Conservation (phyloP, 2,797 vertebrate species). For the Cryptoprocta ferox region DNA sequence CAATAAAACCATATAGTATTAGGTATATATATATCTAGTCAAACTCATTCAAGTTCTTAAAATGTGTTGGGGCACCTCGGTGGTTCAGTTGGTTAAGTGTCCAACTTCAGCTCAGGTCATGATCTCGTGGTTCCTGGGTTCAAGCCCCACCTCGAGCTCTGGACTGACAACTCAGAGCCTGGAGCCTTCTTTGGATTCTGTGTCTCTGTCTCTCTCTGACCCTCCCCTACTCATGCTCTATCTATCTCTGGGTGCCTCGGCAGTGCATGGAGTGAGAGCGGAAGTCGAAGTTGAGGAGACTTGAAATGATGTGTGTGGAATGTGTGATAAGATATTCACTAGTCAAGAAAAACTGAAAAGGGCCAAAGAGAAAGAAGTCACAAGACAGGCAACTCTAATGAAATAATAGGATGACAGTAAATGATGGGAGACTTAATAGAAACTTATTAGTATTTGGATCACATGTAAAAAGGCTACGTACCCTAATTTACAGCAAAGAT, state of each 20-base stretch:
- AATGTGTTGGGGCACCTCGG: not conserved
- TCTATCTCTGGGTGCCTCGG: not conserved
- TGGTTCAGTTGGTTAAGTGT: no score
- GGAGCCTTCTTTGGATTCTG: no score
- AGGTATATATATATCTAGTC: not conserved
- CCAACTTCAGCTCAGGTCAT: no score
- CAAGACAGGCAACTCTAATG: not conserved
- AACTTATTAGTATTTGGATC: not conserved
- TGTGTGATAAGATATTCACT: not conserved
- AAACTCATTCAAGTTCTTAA: not conserved
- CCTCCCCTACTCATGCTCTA: no score
- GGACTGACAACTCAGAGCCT: no score
- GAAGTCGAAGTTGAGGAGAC: not conserved
- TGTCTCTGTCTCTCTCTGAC: no score
- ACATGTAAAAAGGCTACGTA: not conserved
- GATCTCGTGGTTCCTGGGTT: no score
- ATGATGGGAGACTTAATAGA: not conserved
- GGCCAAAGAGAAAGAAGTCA: not conserved
- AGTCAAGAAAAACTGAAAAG: not conserved
- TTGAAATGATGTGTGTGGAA: not conserved
- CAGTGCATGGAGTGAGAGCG: not conserved
- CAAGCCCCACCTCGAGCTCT: rapidly evolving
- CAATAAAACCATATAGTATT: not conserved
- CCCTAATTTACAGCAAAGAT: not conserved
- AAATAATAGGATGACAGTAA: not conserved